A percentile compares a stretch with the other conserved stretches of the same genome.
phyloP scores from a whole-genome alignment of 1,140 invertebrate genomes.

The Bombus picipes region DNA sequence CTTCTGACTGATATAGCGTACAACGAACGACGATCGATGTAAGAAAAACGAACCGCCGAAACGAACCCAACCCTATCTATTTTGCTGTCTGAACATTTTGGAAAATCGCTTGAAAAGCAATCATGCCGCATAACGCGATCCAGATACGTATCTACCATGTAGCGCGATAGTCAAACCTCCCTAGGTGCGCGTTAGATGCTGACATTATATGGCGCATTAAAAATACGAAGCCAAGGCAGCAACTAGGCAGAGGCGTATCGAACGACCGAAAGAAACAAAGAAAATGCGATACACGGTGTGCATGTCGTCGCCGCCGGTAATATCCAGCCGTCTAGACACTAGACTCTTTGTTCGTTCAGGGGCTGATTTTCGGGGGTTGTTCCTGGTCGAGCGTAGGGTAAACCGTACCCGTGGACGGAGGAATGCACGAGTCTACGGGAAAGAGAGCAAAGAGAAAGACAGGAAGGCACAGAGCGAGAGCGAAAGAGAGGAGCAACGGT shows the following conservation, averaged over 20 bases:
- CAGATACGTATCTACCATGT: too few species aligned
- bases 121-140: too few species aligned
- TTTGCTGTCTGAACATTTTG: too few species aligned
- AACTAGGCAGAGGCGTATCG: constrained; percentile 15
- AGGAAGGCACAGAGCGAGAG: not conserved
- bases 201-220: not conserved
- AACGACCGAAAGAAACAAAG: constrained; percentile 27
- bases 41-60: too few species aligned
- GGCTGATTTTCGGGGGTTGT: constrained; percentile 65
- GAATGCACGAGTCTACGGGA: constrained; percentile 25
- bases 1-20: too few species aligned
- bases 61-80: too few species aligned
- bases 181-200: too few species aligned
- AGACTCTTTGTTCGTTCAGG: constrained; percentile 62
- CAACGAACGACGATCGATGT: too few species aligned
- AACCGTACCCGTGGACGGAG: constrained; percentile 15
- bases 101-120: too few species aligned
- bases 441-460: not conserved
- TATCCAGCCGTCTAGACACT: constrained; percentile 63
- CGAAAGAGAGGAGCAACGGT: constrained; percentile 4
- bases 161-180: too few species aligned
- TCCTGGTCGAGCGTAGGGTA: constrained; percentile 50
- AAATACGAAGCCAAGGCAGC: not conserved
- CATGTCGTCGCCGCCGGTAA: constrained; percentile 43
- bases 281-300: constrained; percentile 26